Percentiles rank a stretch among this genome's conserved stretches.
Conservation (phyloP, 2,113 vertebrate genomes). For the Strix uralensis region DNA sequence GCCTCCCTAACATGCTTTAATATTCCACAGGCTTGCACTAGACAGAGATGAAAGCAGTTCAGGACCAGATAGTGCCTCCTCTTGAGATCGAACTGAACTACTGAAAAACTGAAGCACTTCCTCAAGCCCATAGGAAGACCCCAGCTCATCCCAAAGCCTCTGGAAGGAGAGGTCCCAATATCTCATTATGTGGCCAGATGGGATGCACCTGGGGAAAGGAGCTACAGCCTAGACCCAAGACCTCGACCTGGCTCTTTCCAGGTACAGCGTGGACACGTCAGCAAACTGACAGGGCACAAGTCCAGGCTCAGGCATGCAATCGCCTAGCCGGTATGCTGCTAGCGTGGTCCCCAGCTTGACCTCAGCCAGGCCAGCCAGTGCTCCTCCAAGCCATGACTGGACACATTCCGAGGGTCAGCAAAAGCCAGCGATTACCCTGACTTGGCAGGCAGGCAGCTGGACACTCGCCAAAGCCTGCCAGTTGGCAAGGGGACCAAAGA, state of each 20-base stretch:
- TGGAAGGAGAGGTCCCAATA: background rate
- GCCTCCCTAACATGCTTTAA: background rate
- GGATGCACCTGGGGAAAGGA: background rate
- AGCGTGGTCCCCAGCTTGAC: background rate
- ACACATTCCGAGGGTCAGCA: background rate
- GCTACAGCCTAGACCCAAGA: background rate
- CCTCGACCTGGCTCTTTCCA: background rate
- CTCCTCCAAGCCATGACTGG: background rate
- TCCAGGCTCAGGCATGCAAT: background rate
- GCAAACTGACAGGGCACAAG: accelerated
- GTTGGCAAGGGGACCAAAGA: accelerated
- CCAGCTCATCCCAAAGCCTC: background rate
- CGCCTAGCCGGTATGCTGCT: accelerated
- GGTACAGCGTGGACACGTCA: accelerated
- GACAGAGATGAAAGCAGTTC: background rate
- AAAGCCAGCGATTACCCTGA: background rate
- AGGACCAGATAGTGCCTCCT: background rate
- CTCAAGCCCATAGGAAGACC: background rate
- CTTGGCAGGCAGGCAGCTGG: background rate
- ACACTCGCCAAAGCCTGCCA: accelerated
- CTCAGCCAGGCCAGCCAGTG: background rate
- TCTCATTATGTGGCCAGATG: background rate
- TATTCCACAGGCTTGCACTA: background rate
- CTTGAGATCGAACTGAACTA: background rate
- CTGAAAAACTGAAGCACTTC: background rate